Evolutionary conservation across 2,113 vertebrate species (phyloP).

Genomic region (Nesoenas mayeri): DNA sequence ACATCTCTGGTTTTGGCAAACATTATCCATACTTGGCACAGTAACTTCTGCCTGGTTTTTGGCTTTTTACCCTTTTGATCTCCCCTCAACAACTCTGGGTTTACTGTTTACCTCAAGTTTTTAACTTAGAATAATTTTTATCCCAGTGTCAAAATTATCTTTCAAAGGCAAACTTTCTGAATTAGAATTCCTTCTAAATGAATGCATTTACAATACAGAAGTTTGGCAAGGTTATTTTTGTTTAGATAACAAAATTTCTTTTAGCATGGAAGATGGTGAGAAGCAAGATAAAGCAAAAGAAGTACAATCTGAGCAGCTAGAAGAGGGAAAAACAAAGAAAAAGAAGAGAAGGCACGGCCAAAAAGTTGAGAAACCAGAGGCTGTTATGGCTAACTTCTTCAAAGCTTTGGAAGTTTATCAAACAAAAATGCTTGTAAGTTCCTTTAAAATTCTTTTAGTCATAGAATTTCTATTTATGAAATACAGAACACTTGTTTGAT

Average conservation of each 20-base stretch:
- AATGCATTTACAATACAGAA: not conserved
- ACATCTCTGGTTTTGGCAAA: not conserved
- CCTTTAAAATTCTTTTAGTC: not conserved
- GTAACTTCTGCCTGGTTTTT: not conserved
- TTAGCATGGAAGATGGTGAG: constrained; percentile 90
- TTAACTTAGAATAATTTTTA: not conserved
- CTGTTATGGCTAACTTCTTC: constrained; percentile 92
- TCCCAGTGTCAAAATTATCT: not conserved
- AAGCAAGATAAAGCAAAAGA: constrained; percentile 88
- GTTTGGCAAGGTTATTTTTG: not conserved
- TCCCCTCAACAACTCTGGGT: not conserved
- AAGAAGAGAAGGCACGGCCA: constrained; percentile 83
- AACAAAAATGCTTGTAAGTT: constrained; percentile 91
- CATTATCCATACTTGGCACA: not conserved
- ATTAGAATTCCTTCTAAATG: not conserved
- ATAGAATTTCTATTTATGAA: not conserved
- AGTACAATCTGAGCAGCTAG: constrained; percentile 64
- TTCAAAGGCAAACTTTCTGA: not conserved
- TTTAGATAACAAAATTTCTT: not conserved
- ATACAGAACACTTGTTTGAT: not conserved
- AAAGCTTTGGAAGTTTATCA: constrained; percentile 94
- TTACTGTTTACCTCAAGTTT: not conserved
- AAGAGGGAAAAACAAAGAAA: constrained; percentile 77
- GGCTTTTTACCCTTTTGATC: not conserved
- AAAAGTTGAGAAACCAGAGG: constrained; percentile 86